Percentiles rank a stretch among this genome's conserved stretches.
phyloP scores from a whole-genome alignment of 35 echinoderm and acorn worm species.

The Stichopus chloronotus region DNA sequence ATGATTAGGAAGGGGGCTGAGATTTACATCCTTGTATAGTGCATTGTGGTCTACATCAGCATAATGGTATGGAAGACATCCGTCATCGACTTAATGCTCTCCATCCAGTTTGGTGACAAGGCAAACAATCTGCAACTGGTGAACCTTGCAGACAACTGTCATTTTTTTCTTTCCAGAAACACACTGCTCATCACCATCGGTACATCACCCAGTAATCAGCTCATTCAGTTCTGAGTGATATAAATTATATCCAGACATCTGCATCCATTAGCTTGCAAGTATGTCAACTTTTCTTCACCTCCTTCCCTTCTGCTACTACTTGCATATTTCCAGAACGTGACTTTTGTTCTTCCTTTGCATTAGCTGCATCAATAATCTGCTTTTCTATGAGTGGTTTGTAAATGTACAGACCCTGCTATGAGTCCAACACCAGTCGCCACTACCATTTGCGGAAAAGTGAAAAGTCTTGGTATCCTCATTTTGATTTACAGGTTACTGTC shows the following conservation, averaged over 20 bases:
- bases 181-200: background rate
- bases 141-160: background rate
- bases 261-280: background rate
- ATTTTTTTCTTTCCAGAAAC: background rate
- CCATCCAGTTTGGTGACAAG: background rate
- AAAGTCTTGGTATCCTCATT: conserved; percentile 31
- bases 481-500: background rate
- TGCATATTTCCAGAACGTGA: background rate
- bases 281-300: background rate
- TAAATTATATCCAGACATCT: background rate
- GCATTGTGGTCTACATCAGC: no score
- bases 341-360: background rate
- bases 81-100: no score
- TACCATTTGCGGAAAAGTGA: conserved; percentile 29
- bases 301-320: background rate
- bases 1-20: no score
- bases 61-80: no score
- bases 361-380: conserved; percentile 5
- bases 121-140: background rate
- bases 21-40: no score
- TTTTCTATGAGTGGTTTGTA: conserved; percentile 42
- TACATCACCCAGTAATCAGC: no score
- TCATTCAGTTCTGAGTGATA: background rate
- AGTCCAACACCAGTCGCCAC: conserved; percentile 1
- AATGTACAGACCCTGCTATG: conserved; percentile 5